phyloP scores from a whole-genome alignment of 2,797 vertebrate genomes.

The Acrossocheilus wenchowensis region DNA sequence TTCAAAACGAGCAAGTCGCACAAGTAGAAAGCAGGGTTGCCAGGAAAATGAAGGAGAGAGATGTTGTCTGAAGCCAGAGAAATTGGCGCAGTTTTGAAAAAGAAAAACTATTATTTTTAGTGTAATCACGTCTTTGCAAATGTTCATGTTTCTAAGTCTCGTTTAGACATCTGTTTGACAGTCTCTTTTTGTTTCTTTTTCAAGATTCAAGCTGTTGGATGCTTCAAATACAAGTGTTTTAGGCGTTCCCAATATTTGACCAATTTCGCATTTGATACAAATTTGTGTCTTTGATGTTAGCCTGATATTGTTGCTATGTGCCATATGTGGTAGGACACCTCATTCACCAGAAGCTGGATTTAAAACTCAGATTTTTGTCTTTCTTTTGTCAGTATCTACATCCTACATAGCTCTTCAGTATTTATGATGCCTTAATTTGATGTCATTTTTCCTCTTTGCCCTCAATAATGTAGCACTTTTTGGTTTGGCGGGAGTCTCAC shows the following conservation, averaged over 20 bases:
- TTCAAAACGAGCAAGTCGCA: constrained; percentile 99
- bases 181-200: constrained; percentile 67
- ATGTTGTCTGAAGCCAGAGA: constrained; percentile 64
- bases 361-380: constrained; percentile 34
- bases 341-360: constrained; percentile 53
- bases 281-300: constrained; percentile 60
- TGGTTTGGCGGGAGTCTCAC: constrained; percentile 31
- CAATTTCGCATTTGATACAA: constrained; percentile 82
- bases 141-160: constrained; percentile 84
- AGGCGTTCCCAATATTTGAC: constrained; percentile 82
- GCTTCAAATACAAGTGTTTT: constrained; percentile 82
- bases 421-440: constrained; percentile 74
- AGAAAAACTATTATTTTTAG: constrained; percentile 71
- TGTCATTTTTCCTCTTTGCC: constrained; percentile 55
- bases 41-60: constrained; percentile 44
- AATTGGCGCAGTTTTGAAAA: constrained; percentile 64
- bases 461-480: constrained; percentile 72
- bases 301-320: constrained; percentile 66
- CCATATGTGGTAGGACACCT: constrained; percentile 64
- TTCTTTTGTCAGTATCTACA: not conserved
- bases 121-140: constrained; percentile 87
- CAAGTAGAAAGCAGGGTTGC: constrained; percentile 85
- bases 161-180: constrained; percentile 86
- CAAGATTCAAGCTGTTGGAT: constrained; percentile 81
- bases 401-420: constrained; percentile 48